phyloP scores from a whole-genome alignment of 2,113 vertebrate species.

The Cyanistes caeruleus region DNA sequence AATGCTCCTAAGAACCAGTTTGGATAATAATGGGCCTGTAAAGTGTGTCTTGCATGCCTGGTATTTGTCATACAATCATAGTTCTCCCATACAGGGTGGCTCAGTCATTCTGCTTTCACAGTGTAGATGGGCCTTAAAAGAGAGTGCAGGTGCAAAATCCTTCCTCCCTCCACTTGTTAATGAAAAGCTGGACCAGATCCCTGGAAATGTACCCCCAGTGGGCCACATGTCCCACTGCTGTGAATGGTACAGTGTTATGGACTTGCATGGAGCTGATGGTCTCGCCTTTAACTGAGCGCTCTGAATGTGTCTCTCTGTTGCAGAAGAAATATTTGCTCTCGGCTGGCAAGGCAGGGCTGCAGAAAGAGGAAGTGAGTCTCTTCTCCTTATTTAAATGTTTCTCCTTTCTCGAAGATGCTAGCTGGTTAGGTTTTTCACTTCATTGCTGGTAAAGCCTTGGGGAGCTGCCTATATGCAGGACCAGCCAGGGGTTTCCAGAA shows the following conservation, averaged over 20 bases:
- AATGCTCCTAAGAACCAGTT: not conserved
- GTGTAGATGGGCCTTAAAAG: not conserved
- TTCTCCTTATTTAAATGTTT: conserved; percentile 13
- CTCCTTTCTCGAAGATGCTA: not conserved
- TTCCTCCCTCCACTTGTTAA: not conserved
- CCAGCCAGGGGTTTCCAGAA: not conserved
- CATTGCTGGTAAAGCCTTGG: not conserved
- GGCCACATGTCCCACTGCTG: not conserved
- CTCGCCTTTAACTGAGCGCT: not conserved
- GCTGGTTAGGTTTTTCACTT: conserved; percentile 17
- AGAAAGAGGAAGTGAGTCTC: not conserved
- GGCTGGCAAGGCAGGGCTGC: not conserved
- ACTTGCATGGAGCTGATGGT: not conserved
- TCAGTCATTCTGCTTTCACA: not conserved
- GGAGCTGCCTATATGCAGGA: not conserved
- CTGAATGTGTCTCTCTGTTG: not conserved
- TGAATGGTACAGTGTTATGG: not conserved
- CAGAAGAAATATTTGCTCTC: not conserved
- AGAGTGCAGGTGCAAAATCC: not conserved
- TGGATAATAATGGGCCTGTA: not conserved
- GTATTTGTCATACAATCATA: not conserved
- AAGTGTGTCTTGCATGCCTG: fast-evolving
- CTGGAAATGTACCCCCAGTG: not conserved
- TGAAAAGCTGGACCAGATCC: not conserved
- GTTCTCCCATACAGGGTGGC: not conserved